Evolutionary conservation across 2,113 vertebrate genomes (phyloP).

Genomic region (Odontophorus gujanensis): DNA sequence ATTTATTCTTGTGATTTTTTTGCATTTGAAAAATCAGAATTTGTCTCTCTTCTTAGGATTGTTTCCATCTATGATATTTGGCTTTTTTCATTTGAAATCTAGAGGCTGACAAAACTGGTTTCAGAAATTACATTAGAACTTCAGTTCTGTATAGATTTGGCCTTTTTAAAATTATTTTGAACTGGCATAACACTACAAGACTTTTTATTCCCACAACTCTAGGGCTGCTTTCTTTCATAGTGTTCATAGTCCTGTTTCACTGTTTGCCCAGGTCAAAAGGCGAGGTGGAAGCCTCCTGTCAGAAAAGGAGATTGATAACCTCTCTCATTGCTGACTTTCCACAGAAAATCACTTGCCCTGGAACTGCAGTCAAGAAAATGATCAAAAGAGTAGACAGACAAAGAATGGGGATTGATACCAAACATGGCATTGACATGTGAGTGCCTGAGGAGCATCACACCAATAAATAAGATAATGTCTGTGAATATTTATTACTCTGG

Average conservation of each 20-base stretch:
- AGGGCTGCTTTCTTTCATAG: neutral
- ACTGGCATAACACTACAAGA: neutral
- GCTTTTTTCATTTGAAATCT: neutral
- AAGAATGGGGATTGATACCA: neutral
- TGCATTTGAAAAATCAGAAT: neutral
- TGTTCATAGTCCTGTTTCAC: neutral
- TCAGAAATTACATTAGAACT: neutral
- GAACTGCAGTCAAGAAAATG: neutral
- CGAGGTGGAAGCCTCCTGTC: neutral
- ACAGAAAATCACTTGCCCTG: neutral
- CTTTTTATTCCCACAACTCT: neutral
- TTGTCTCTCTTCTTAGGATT: neutral
- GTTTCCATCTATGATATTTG: neutral
- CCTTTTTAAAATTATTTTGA: neutral
- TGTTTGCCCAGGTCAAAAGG: neutral
- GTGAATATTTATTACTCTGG: neutral
- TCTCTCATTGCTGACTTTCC: neutral
- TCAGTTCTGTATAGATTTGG: neutral
- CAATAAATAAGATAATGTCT: neutral
- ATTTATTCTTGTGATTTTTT: neutral
- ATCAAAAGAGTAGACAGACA: neutral
- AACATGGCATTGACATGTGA: accelerated
- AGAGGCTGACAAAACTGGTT: neutral
- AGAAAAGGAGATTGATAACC: neutral
- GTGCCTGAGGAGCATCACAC: accelerated